Evolutionary conservation across 1,140 invertebrate species (phyloP), one percentile per base, ranked within the genome.

Genomic region (Lamellibrachia luymesi): DNA sequence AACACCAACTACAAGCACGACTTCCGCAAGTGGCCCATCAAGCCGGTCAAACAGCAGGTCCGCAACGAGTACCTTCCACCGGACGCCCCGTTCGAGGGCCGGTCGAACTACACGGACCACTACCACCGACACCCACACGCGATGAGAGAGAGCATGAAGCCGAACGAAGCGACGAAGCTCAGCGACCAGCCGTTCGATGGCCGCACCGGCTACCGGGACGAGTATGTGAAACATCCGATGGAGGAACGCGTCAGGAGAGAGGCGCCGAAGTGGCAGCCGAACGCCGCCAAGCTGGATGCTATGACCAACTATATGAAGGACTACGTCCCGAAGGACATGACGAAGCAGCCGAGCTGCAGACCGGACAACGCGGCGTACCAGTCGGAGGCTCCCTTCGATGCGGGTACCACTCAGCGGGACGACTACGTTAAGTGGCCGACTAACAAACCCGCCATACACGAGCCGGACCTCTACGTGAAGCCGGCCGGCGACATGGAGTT

Each of bases 1-100:
- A 94, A 94, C 10, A 96, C 96, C 51, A 96, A 95, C 92, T 96
- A 96, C 94, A 94, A 93, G 6, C n/a, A 27, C 10, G 93, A 93
- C 52, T 93, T 91, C 90, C 90, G 93, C 13, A 94, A 94, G 92
- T 94, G 94, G 94, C 64, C 90, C 50, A 51, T 92, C 22, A 89
- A 92, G 92, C 93, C 91, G 27, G 25, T 90, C 90, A 90, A 93
- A n/a, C n/a, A 92, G 25, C 91, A 56, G 52, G 27, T 49, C 22
- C 80, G 93, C 90, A 91, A 91, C 25, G 89, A 93, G 1, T 95
- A 95, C 91, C n/a, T n/a, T 4, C 93, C 93, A 13, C 92, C 93
- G 27, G 92, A 80, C 51, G 94, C 91, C 2, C 94, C 94, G 92
- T 95, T 95, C 89, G 94, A 94, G 51, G 94, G 94, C 13, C 51